These are phyloP conservation scores for Trematomus loennbergii DNA, from an alignment of 2,113 vertebrate species.

Conservation along the genomic window DNA sequence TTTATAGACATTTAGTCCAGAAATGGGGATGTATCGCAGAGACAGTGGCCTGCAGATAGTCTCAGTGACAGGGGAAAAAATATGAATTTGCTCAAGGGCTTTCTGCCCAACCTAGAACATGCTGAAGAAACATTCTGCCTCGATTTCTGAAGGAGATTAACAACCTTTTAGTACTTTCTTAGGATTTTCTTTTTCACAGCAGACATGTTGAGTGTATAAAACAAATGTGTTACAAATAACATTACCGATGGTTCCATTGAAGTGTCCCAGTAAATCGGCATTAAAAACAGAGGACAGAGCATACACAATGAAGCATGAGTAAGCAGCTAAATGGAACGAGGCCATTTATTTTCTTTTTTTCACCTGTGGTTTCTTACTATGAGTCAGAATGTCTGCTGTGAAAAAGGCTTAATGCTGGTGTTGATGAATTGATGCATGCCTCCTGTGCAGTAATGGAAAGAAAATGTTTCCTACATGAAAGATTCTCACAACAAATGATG, in stretches of 20 bases:
- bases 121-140: conserved; percentile 18
- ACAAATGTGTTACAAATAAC: not conserved
- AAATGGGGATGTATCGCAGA: conserved; percentile 26
- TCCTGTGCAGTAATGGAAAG: too few relatives aligned
- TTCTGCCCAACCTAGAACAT: not conserved
- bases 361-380: not conserved
- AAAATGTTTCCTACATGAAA: too few relatives aligned
- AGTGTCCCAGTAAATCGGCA: not conserved
- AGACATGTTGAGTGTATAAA: not conserved
- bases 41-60: conserved; percentile 15
- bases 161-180: not conserved
- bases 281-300: not conserved
- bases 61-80: conserved; percentile 37
- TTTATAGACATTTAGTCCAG: not conserved
- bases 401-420: not conserved
- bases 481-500: too few relatives aligned
- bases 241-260: not conserved
- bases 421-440: too few relatives aligned
- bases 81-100: not conserved
- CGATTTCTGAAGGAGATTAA: not conserved
- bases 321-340: not conserved
- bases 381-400: not conserved
- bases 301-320: not conserved
- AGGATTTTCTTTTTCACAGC: not conserved
- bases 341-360: not conserved